Evolutionary conservation across 2,797 vertebrate species (phyloP).

Genomic region (Capromys pilorides): DNA sequence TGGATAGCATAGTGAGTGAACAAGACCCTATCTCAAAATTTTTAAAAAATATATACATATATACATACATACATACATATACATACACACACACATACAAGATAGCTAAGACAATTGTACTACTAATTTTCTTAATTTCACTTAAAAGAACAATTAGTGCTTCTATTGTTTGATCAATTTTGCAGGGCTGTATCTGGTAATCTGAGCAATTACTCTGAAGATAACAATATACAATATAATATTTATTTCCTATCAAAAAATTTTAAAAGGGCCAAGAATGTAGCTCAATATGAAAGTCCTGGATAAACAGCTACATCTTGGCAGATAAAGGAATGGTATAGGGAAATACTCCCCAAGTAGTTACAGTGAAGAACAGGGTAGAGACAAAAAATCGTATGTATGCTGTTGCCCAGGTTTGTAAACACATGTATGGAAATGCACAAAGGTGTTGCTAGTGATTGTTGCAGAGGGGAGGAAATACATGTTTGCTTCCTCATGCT

Average conservation of each 20-base stretch:
- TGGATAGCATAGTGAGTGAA: background rate
- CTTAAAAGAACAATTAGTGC: no score
- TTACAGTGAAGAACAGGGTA: background rate
- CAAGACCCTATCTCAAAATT: background rate
- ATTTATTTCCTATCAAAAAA: no score
- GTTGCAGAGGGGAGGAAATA: background rate
- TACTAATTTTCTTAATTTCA: no score
- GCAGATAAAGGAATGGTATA: background rate
- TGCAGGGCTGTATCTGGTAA: no score
- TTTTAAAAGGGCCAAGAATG: background rate
- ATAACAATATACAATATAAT: no score
- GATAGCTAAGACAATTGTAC: no score
- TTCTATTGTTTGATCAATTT: no score
- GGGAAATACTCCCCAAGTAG: background rate
- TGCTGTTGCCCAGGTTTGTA: background rate
- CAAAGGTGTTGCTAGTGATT: background rate
- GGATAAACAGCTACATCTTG: background rate
- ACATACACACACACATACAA: no score
- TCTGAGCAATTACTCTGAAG: no score
- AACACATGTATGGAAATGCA: background rate
- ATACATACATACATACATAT: no score
- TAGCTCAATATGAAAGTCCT: background rate
- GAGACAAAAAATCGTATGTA: background rate
- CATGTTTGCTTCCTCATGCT: constrained; percentile 9
- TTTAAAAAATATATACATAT: background rate